Base-by-base conservation (phyloP, 2,113 vertebrate species). In the Gadus macrocephalus region DNA sequence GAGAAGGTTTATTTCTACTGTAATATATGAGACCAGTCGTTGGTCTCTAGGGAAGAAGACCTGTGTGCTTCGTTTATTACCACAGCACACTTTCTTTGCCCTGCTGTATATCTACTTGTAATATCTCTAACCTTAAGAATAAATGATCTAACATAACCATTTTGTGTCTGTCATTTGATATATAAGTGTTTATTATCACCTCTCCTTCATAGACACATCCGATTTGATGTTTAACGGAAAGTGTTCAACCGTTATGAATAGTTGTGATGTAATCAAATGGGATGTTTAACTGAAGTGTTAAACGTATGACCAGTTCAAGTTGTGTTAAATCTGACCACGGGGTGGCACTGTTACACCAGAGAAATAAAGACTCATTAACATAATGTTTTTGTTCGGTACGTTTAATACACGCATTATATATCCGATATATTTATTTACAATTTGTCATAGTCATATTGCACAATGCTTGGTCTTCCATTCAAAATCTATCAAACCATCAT, bases 21-120 rank as follows among this genome's bases (percentile, higher is more conserved):
- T 73, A 60, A 49, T 70, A 73, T 66, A 62, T 61, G 62, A 75
- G 79, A 68, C 71, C 68, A 67, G 65, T 62, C 56, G 70, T 79
- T 71, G 55, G 68, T 79, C 71, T 80, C 72, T 73, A 25, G 66
- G 73, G 68, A 77, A 70, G 64, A 63, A 78, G 66, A 74, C 63
- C 68, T 22, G 42, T 74, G 65, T 69, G 55, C 56, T 75, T 73
- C 72, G 55, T 72, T 78, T 69, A 82, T 68, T 8, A 35, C 81
- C 74, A 59, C 31, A 69, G 62, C 70, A 66, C 55, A 58, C 2
- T 16, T 58, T 73, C 74, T 66, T 78, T 80, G 80, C 78, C 78
- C 86, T 77, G 87, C 87, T 93, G 90, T 95, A 91, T 9, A 87
- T 88, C 89, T 84, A 73, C 89, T 92, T 91, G 90, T 89, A 86